A percentile compares a stretch with the other conserved stretches of the same genome.
These are phyloP conservation scores for Athrips mouffetella DNA, from an alignment of 2,888 invertebrate genomes.

Conservation along the genomic window DNA sequence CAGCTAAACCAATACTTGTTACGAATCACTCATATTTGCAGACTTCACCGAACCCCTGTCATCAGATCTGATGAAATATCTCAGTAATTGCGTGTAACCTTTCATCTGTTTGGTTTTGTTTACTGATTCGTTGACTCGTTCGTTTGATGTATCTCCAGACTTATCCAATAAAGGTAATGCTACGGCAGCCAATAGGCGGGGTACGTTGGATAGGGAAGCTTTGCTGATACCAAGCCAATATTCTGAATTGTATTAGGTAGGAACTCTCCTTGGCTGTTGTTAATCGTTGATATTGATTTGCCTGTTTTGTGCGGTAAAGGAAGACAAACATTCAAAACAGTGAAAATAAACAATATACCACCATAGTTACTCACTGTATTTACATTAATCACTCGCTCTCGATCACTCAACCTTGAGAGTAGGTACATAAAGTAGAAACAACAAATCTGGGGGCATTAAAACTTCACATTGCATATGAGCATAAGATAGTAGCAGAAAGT, in stretches of 20 bases:
- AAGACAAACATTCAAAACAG: too few species aligned
- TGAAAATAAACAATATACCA: too few species aligned
- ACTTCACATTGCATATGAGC: too few species aligned
- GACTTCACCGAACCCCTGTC: neutral
- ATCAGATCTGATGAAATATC: conserved; percentile 2
- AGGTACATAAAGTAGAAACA: too few species aligned
- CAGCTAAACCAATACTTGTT: neutral
- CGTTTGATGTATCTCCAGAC: conserved; percentile 64
- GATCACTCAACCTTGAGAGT: too few species aligned
- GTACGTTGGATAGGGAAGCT: neutral
- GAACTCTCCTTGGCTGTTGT: neutral
- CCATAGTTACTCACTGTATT: too few species aligned
- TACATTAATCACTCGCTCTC: too few species aligned
- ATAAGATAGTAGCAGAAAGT: too few species aligned
- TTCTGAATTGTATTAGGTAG: neutral
- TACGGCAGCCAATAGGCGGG: conserved; percentile 29
- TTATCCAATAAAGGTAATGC: conserved; percentile 75
- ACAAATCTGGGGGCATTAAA: too few species aligned
- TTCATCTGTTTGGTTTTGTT: conserved; percentile 11
- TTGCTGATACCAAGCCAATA: conserved; percentile 5
- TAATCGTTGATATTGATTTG: too few species aligned
- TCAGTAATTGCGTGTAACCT: conserved; percentile 10
- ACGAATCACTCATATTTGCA: neutral
- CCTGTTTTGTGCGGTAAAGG: too few species aligned
- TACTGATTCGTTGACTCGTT: conserved; percentile 12